These are phyloP conservation scores for Halcyon malimbica DNA, from an alignment of 2,113 vertebrate species.

Conservation along the genomic window DNA sequence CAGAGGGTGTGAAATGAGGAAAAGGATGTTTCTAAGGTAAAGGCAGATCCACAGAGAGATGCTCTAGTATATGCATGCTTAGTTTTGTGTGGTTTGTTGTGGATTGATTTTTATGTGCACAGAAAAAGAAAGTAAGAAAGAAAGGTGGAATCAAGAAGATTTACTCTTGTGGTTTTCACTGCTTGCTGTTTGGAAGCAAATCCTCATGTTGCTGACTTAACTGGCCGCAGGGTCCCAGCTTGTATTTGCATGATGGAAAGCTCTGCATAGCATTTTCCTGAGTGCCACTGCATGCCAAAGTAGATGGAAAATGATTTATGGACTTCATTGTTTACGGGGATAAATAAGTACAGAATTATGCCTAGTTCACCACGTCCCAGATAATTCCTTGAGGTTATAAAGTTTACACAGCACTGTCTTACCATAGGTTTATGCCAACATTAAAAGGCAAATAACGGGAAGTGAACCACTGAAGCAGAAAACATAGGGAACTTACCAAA, in stretches of 20 bases:
- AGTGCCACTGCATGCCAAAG: background rate
- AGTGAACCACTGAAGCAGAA: background rate
- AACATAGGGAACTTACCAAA: background rate
- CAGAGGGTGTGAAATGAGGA: background rate
- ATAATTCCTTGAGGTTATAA: slow-evolving; percentile 43
- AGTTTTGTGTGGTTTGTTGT: background rate
- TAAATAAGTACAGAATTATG: slow-evolving; percentile 20
- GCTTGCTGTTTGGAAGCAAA: background rate
- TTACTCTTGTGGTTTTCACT: background rate
- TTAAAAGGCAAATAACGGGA: background rate
- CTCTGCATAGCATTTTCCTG: background rate
- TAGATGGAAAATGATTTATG: slow-evolving; percentile 43
- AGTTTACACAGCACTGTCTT: background rate
- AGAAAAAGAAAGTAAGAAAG: background rate
- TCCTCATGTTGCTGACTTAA: background rate
- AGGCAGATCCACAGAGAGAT: background rate
- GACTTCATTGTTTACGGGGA: background rate
- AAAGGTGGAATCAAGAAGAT: background rate
- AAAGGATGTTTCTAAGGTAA: background rate
- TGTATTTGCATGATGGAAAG: background rate
- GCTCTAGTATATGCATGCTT: accelerated
- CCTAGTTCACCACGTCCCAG: background rate
- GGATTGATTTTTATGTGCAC: background rate
- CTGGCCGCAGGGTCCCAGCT: background rate
- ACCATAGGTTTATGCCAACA: background rate